Conservation (phyloP, 2,113 vertebrate species). For the Brachyhypopomus gauderio region DNA sequence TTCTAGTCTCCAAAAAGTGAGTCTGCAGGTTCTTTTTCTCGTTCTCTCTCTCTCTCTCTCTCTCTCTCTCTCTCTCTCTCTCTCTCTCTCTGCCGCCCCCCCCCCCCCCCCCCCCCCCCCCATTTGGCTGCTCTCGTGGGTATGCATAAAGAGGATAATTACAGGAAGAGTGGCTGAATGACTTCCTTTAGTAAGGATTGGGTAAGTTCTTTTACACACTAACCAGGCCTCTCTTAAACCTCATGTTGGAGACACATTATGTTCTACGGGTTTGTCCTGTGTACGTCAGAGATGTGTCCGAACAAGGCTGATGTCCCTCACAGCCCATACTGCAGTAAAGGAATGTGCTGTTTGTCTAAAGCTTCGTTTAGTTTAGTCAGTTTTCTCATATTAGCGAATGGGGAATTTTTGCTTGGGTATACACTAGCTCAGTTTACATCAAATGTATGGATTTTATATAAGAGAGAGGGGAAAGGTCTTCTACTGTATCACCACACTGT, state of each 20-base stretch:
- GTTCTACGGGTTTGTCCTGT: background rate
- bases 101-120: constrained; percentile 4
- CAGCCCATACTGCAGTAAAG: background rate
- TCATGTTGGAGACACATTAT: background rate
- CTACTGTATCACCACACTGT: no score
- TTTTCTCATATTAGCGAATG: no score
- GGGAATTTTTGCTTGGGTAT: no score
- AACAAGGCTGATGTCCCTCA: background rate
- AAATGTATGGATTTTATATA: no score
- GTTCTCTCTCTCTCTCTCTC: constrained; percentile 17
- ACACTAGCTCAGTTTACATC: no score
- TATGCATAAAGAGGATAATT: constrained; percentile 67
- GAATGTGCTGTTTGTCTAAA: constrained; percentile 7
- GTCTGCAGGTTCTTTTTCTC: constrained; percentile 44
- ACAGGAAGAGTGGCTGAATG: constrained; percentile 73
- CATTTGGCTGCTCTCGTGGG: constrained; percentile 22
- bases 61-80: background rate
- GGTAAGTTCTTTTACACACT: constrained; percentile 67
- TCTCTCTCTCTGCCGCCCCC: constrained; percentile 1
- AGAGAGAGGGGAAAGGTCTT: no score
- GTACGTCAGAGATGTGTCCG: background rate
- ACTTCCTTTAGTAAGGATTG: constrained; percentile 68
- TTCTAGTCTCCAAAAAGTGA: constrained; percentile 79
- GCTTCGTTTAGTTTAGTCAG: no score
- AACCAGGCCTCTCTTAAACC: constrained; percentile 25